Evolutionary conservation across 2,113 vertebrate species (phyloP).

Genomic region (Oreochromis niloticus): DNA sequence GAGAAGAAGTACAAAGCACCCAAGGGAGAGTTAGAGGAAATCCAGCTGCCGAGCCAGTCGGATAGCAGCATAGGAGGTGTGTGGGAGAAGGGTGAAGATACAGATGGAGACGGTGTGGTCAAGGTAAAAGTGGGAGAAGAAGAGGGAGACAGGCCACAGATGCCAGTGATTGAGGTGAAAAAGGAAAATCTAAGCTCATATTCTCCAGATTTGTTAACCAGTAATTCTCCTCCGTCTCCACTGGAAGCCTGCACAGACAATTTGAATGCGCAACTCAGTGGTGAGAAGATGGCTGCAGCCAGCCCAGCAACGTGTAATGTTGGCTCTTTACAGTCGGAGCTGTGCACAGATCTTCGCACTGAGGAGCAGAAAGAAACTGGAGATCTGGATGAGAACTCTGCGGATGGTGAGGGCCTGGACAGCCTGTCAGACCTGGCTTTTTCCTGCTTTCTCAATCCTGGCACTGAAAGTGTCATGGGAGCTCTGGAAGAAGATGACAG

Average conservation of each 20-base stretch:
- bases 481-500: conserved; percentile 49
- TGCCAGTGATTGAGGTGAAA: conserved; percentile 76
- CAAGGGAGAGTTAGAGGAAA: conserved; percentile 75
- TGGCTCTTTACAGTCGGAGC: conserved; percentile 12
- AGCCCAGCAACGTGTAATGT: background rate
- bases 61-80: conserved; percentile 61
- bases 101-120: conserved; percentile 47
- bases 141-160: conserved; percentile 70
- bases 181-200: conserved; percentile 84
- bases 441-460: conserved; percentile 64
- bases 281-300: background rate
- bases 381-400: conserved; percentile 13
- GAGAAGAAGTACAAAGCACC: conserved; percentile 55
- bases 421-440: conserved; percentile 59
- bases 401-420: conserved; percentile 41
- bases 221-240: conserved; percentile 76
- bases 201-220: conserved; percentile 75
- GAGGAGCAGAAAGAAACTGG: background rate
- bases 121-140: conserved; percentile 70
- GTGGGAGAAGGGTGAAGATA: conserved; percentile 22
- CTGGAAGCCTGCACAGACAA: conserved; percentile 74
- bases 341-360: conserved; percentile 18
- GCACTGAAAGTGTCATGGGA: conserved; percentile 34
- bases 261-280: background rate
- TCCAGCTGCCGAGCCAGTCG: conserved; percentile 90